Conservation (phyloP, 2,888 invertebrate genomes). For the Ormyrus pomaceus region DNA sequence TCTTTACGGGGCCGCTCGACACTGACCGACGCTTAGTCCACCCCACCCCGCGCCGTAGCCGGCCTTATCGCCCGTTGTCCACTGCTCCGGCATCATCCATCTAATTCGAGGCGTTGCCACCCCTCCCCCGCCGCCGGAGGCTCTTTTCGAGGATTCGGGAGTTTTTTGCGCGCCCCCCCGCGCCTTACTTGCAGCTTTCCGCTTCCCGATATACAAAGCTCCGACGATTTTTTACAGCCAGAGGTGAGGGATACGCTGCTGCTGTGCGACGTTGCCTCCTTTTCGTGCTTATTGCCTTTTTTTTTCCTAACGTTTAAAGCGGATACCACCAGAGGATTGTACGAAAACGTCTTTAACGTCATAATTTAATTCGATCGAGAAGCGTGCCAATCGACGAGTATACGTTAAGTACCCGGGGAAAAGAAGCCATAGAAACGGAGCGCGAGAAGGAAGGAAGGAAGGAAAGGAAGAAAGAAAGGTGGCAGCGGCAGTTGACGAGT, state of each 20-base stretch:
- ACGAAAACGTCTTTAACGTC: no score
- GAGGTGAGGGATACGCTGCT: background rate
- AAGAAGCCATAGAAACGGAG: no score
- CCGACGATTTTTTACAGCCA: constrained; percentile 21
- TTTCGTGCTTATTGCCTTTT: no score
- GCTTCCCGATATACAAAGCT: constrained; percentile 29
- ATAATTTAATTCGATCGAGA: no score
- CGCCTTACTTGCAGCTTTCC: background rate
- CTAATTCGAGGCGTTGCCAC: constrained; percentile 66
- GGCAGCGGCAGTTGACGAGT: constrained; percentile 58
- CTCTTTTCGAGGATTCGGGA: constrained; percentile 34
- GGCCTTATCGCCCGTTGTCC: constrained; percentile 73
- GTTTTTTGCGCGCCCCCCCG: constrained; percentile 8
- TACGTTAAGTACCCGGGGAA: no score
- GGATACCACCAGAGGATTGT: no score
- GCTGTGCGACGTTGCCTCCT: no score
- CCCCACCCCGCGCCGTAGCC: constrained; percentile 52
- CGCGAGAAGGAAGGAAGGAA: no score
- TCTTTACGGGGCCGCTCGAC: constrained; percentile 66
- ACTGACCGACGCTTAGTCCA: constrained; percentile 34
- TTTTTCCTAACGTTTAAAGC: no score
- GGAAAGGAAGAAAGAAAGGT: no score
- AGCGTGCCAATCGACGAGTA: no score
- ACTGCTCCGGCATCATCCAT: constrained; percentile 73
- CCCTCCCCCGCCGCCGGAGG: background rate